These are phyloP conservation scores for Erebia aethiops DNA, from an alignment of 2,888 invertebrate species.

Conservation along the genomic window DNA sequence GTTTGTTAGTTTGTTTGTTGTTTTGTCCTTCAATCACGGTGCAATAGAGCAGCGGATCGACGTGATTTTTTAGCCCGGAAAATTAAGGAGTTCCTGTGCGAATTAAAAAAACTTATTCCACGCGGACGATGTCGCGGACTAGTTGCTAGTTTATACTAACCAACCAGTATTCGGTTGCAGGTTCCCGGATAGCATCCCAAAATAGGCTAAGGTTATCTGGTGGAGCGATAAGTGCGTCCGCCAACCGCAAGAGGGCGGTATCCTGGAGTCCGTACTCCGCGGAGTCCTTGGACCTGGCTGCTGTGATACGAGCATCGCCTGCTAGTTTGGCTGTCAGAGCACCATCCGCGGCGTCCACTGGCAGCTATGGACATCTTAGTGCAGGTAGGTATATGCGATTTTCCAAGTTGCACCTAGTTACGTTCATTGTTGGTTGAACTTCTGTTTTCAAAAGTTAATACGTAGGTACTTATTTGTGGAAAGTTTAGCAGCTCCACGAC, in stretches of 20 bases:
- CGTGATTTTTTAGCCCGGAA: no score
- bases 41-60: no score
- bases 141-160: neutral
- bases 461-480: no score
- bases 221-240: slow-evolving; percentile 76
- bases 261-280: slow-evolving; percentile 98
- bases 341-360: slow-evolving; percentile 91
- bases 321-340: slow-evolving; percentile 95
- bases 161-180: slow-evolving; percentile 53
- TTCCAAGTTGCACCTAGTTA: no score
- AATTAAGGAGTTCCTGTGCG: no score
- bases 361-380: slow-evolving; percentile 98
- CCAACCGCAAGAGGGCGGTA: slow-evolving; percentile 94
- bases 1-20: no score
- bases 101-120: no score
- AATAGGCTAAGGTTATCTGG: slow-evolving; percentile 74
- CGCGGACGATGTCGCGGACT: no score
- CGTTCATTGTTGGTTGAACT: no score
- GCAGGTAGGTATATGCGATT: slow-evolving; percentile 85
- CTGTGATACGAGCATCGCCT: slow-evolving; percentile 97
- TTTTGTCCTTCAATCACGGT: no score
- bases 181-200: slow-evolving; percentile 77
- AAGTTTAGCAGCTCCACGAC: no score
- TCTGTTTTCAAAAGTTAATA: no score
- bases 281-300: slow-evolving; percentile 94